Percentiles rank a stretch among this genome's conserved stretches.
Evolutionary conservation across 2,888 invertebrate genomes (phyloP).

Genomic region (Saturnia japonica): DNA sequence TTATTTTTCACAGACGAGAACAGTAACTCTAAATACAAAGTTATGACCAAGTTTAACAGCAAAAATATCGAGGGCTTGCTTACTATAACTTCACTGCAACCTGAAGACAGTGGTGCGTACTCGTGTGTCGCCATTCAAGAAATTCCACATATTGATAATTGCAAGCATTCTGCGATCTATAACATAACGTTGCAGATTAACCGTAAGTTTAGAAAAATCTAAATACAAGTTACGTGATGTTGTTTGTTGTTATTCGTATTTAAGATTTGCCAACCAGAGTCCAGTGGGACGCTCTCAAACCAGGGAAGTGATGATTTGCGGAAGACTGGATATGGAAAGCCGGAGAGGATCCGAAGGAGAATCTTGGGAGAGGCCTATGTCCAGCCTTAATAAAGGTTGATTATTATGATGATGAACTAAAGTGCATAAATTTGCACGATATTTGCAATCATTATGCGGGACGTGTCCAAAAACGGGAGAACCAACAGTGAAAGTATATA

Average conservation of each 20-base stretch:
- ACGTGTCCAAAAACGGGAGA: too few species aligned
- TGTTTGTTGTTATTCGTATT: neutral
- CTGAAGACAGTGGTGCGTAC: constrained; percentile 60
- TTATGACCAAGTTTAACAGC: constrained; percentile 62
- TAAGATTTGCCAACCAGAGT: too few species aligned
- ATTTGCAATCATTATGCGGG: too few species aligned
- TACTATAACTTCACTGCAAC: constrained; percentile 55
- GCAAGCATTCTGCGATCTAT: constrained; percentile 36
- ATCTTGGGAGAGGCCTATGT: too few species aligned
- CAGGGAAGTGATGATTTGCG: too few species aligned
- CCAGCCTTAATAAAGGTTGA: too few species aligned
- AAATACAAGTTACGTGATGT: neutral
- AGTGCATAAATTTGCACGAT: too few species aligned
- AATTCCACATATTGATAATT: constrained; percentile 42
- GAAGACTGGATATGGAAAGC: too few species aligned
- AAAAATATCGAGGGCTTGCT: constrained; percentile 64
- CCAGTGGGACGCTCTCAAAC: too few species aligned
- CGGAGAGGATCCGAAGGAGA: too few species aligned
- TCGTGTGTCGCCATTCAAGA: constrained; percentile 57
- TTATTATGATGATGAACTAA: too few species aligned
- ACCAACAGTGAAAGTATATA: too few species aligned
- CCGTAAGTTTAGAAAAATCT: constrained; percentile 46
- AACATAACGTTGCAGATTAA: constrained; percentile 63
- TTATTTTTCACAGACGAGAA: constrained; percentile 43
- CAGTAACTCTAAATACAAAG: constrained; percentile 51